phyloP scores from a whole-genome alignment of 1,140 invertebrate genomes.

The Drosophila asahinai region DNA sequence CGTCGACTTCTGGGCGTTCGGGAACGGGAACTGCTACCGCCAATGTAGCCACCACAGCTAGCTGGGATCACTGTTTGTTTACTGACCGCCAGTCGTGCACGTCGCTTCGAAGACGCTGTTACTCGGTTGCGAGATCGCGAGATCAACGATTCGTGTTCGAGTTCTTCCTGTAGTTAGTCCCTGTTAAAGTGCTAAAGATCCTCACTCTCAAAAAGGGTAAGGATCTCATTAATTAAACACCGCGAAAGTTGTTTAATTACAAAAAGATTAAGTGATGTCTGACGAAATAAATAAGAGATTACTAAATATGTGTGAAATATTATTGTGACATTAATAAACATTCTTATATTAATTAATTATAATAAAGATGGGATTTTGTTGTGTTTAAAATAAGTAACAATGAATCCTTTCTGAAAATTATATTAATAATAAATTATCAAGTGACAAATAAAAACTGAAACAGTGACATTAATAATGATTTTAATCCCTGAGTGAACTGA shows the following conservation, averaged over 20 bases:
- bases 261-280: not conserved
- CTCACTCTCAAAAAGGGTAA: constrained; percentile 29
- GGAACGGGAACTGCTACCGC: constrained; percentile 43
- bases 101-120: constrained; percentile 77
- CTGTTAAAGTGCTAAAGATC: constrained; percentile 9
- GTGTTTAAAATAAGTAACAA: too few relatives aligned
- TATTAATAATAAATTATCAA: not conserved
- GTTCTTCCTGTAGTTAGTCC: constrained; percentile 6
- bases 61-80: constrained; percentile 74
- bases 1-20: constrained; percentile 58
- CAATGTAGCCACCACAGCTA: constrained; percentile 34
- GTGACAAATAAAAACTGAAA: not conserved
- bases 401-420: not conserved
- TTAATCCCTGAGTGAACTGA: not conserved
- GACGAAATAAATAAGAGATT: not conserved
- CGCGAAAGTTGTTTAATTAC: not conserved
- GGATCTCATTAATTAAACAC: not conserved
- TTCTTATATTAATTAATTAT: too few relatives aligned
- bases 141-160: constrained; percentile 7
- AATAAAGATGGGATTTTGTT: too few relatives aligned
- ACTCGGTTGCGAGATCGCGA: constrained; percentile 59
- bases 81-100: constrained; percentile 74
- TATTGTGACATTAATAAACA: not conserved
- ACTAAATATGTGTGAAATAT: not conserved
- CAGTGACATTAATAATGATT: not conserved